These are phyloP conservation scores for Formica aserva DNA, from an alignment of 2,888 invertebrate species.

Conservation along the genomic window DNA sequence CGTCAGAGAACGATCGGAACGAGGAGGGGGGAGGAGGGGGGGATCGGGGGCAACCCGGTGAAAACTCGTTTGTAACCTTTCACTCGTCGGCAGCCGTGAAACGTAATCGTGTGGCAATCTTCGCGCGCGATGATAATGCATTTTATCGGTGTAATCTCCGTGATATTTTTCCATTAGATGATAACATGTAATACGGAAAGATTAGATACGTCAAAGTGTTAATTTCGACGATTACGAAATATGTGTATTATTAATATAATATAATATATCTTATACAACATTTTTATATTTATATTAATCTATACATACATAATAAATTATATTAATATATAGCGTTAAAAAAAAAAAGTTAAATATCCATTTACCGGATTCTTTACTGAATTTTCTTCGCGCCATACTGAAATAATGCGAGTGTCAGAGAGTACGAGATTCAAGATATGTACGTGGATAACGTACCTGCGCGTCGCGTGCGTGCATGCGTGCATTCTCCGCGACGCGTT, in stretches of 20 bases:
- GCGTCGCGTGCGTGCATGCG: conserved; percentile 23
- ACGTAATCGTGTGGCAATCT: conserved; percentile 67
- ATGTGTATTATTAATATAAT: background rate
- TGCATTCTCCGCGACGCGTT: conserved; percentile 30
- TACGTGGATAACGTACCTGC: conserved; percentile 5
- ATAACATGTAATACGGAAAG: background rate
- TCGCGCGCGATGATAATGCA: conserved; percentile 65
- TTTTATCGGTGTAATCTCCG: conserved; percentile 54
- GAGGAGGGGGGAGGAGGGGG: background rate
- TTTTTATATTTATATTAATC: no score
- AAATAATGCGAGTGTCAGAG: conserved; percentile 25
- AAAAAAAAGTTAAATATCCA: background rate
- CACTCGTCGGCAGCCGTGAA: conserved; percentile 34
- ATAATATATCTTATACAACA: no score
- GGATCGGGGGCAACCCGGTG: conserved; percentile 26
- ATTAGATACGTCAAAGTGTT: background rate
- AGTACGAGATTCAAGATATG: conserved; percentile 16
- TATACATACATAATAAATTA: no score
- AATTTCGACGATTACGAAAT: background rate
- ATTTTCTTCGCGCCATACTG: background rate
- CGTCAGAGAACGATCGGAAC: conserved; percentile 57
- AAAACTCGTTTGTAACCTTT: conserved; percentile 77
- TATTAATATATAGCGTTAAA: no score
- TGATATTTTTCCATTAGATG: conserved; percentile 20
- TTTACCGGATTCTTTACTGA: background rate